A percentile compares a stretch with the other conserved stretches of the same genome.
Conservation (phyloP, 2,888 invertebrate genomes). For the Atherix ibis region DNA sequence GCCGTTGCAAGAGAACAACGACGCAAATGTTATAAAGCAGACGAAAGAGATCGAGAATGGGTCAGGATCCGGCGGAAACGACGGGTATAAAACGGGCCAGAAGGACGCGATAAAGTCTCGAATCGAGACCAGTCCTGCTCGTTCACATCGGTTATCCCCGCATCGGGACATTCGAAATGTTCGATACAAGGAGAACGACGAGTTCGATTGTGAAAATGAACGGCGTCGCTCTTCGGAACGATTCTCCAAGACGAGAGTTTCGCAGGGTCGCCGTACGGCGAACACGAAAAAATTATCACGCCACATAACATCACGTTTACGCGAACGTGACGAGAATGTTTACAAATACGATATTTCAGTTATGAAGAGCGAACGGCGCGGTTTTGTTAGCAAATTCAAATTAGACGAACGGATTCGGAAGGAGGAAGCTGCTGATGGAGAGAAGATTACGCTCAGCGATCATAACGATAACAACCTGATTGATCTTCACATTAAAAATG, state of each 20-base stretch:
- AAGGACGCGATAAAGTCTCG: conserved; percentile 14
- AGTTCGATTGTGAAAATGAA: conserved; percentile 46
- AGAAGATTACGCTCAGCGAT: conserved; percentile 16
- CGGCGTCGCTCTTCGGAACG: conserved; percentile 45
- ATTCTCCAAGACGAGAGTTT: conserved; percentile 43
- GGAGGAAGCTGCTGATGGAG: conserved; percentile 16
- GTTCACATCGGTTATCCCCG: conserved; percentile 29
- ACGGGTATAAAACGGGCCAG: background rate
- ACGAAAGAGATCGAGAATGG: conserved; percentile 5
- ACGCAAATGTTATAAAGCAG: conserved; percentile 8
- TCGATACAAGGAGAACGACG: conserved; percentile 24
- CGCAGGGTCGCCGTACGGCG: conserved; percentile 36
- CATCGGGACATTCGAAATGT: conserved; percentile 31
- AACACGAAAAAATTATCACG: conserved; percentile 22
- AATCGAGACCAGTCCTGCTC: conserved; percentile 30
- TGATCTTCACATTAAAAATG: conserved; percentile 21
- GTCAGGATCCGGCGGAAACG: background rate
- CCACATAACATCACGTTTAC: conserved; percentile 6
- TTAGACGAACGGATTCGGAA: conserved; percentile 17
- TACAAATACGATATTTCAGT: conserved; percentile 30
- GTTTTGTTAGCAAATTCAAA: conserved; percentile 26
- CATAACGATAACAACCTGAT: conserved; percentile 32
- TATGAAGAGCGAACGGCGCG: conserved; percentile 30
- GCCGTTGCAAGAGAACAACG: conserved; percentile 18
- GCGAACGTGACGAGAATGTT: conserved; percentile 24